Evolutionary conservation across 2,113 vertebrate species (phyloP).

Genomic region (Tetrao urogallus): DNA sequence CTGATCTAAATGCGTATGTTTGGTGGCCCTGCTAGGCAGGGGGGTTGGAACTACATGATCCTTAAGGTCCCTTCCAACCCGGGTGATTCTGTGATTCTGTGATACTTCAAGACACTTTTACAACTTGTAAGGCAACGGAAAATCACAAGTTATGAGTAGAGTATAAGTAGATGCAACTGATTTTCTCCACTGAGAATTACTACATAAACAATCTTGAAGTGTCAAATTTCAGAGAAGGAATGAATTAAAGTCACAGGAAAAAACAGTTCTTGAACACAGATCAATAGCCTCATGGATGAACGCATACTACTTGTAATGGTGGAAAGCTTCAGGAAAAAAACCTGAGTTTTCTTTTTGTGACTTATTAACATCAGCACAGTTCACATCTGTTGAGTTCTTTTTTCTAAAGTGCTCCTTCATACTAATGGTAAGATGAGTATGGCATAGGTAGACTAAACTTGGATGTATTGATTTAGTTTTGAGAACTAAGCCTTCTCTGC

Average conservation of each 20-base stretch:
- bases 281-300: not conserved
- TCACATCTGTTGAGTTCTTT: accelerated
- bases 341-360: not conserved
- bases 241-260: not conserved
- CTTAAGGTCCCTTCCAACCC: too few relatives aligned
- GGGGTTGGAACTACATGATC: too few relatives aligned
- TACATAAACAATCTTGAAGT: not conserved
- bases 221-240: not conserved
- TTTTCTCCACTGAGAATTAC: not conserved
- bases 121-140: not conserved
- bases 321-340: not conserved
- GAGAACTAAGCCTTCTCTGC: not conserved
- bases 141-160: not conserved
- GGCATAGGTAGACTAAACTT: not conserved
- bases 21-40: too few relatives aligned
- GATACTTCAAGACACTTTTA: not conserved
- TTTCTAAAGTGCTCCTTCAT: not conserved
- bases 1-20: too few relatives aligned
- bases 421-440: not conserved
- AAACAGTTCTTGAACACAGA: not conserved
- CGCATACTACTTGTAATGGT: not conserved
- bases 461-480: not conserved
- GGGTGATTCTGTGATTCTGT: too few relatives aligned
- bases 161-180: not conserved
- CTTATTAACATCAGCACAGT: not conserved